phyloP scores from a whole-genome alignment of 2,888 invertebrate genomes.

The Priocnemis perturbator region DNA sequence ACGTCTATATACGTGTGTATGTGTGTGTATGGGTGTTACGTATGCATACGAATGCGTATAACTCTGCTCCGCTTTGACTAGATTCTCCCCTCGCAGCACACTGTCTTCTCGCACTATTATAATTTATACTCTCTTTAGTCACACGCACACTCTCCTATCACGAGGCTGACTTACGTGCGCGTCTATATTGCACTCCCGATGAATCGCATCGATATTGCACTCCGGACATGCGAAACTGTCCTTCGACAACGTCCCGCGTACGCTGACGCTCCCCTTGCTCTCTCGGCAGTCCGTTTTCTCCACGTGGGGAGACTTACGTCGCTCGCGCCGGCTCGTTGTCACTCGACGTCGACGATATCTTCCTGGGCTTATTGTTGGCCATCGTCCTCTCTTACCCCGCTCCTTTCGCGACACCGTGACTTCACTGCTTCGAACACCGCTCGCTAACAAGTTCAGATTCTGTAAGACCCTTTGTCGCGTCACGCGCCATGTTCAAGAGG shows the following conservation, averaged over 20 bases:
- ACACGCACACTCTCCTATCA: neutral
- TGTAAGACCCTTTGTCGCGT: no score
- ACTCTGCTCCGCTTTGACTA: slow-evolving; percentile 14
- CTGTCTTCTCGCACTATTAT: neutral
- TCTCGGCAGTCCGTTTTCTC: neutral
- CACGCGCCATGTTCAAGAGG: no score
- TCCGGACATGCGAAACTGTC: neutral
- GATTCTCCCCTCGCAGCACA: slow-evolving; percentile 11
- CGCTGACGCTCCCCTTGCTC: no score
- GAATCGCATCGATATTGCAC: slow-evolving; percentile 7
- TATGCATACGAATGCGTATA: neutral
- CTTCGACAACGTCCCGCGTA: no score
- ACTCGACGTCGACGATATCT: neutral
- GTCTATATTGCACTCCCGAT: slow-evolving; percentile 6
- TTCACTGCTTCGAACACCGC: no score
- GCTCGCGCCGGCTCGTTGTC: slow-evolving; percentile 5
- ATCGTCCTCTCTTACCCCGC: no score
- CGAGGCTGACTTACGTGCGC: neutral
- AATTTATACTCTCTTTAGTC: neutral
- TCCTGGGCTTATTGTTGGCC: no score
- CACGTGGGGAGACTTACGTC: no score
- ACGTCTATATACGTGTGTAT: slow-evolving; percentile 6
- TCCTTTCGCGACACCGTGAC: no score
- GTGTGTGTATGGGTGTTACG: neutral
- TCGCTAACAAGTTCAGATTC: no score